Conservation (phyloP, 1,140 invertebrate species). For the Penaeus chinensis region DNA sequence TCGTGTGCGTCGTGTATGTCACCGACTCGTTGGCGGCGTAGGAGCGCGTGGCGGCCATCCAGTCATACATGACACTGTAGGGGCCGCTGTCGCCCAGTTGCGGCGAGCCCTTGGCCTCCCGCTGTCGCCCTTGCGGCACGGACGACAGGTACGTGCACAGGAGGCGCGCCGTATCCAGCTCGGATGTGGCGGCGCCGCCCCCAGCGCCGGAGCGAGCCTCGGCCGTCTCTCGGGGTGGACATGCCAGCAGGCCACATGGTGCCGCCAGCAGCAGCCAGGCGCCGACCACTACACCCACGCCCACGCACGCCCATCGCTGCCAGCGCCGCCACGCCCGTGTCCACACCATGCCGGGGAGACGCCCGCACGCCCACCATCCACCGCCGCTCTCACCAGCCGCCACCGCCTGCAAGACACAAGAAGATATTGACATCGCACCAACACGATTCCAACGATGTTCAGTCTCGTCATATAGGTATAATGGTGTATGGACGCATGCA, state of each 20-base stretch:
- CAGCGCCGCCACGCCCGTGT: slow-evolving; percentile 52
- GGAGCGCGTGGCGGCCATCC: slow-evolving; percentile 66
- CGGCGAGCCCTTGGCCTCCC: slow-evolving; percentile 66
- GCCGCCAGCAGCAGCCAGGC: slow-evolving; percentile 53
- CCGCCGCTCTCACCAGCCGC: slow-evolving; percentile 32
- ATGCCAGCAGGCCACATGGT: slow-evolving; percentile 50
- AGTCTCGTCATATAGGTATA: no score
- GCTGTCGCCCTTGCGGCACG: slow-evolving; percentile 27
- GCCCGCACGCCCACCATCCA: slow-evolving; percentile 50
- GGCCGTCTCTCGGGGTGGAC: slow-evolving; percentile 38
- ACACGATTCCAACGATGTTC: no score
- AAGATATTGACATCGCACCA: background rate
- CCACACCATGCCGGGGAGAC: slow-evolving; percentile 37
- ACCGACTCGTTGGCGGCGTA: slow-evolving; percentile 66
- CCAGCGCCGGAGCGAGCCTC: background rate
- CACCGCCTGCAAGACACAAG: background rate
- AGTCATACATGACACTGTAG: slow-evolving; percentile 77
- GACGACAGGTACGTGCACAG: slow-evolving; percentile 28
- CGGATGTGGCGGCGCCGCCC: background rate
- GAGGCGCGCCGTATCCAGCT: slow-evolving; percentile 29
- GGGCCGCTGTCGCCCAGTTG: slow-evolving; percentile 72
- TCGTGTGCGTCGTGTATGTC: slow-evolving; percentile 81
- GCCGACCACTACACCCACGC: slow-evolving; percentile 33
- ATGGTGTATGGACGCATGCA: no score
- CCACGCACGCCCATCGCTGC: slow-evolving; percentile 53